Conservation (phyloP, 2,888 invertebrate species). For the Limenitis arthemis region DNA sequence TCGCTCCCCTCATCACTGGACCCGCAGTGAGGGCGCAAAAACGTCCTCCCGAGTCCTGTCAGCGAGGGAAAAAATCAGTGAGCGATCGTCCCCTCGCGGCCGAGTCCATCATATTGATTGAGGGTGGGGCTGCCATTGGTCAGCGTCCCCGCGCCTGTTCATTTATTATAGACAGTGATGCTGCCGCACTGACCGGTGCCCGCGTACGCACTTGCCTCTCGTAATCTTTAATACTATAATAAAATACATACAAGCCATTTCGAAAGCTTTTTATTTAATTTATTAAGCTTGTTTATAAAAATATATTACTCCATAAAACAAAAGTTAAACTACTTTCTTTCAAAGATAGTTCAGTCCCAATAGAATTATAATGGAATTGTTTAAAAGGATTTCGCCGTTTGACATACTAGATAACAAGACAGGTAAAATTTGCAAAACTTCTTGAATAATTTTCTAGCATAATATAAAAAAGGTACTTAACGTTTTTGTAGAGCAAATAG, state of each 20-base stretch:
- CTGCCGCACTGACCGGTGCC: conserved; percentile 38
- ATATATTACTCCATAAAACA: conserved; percentile 28
- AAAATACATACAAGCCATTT: no score
- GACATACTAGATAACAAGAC: conserved; percentile 48
- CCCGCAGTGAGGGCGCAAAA: conserved; percentile 64
- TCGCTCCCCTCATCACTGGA: conserved; percentile 50
- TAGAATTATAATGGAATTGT: conserved; percentile 31
- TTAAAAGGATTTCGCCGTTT: conserved; percentile 45
- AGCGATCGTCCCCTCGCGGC: conserved; percentile 72
- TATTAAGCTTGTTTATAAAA: no score
- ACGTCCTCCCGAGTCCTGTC: conserved; percentile 69
- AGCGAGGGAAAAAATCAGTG: conserved; percentile 73
- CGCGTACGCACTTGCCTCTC: conserved; percentile 1
- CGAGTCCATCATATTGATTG: conserved; percentile 74
- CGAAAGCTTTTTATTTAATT: no score
- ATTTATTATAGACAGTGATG: conserved; percentile 73
- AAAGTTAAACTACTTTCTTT: conserved; percentile 30
- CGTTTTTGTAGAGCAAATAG: no score
- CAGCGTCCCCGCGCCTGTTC: conserved; percentile 70
- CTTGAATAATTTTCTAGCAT: conserved; percentile 32
- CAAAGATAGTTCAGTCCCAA: conserved; percentile 34
- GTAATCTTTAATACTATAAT: no score
- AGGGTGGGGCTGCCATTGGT: conserved; percentile 72
- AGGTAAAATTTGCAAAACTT: conserved; percentile 45
- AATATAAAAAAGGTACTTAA: background rate